Base-by-base conservation (phyloP, 1,140 invertebrate species). In the Bombus huntii region DNA sequence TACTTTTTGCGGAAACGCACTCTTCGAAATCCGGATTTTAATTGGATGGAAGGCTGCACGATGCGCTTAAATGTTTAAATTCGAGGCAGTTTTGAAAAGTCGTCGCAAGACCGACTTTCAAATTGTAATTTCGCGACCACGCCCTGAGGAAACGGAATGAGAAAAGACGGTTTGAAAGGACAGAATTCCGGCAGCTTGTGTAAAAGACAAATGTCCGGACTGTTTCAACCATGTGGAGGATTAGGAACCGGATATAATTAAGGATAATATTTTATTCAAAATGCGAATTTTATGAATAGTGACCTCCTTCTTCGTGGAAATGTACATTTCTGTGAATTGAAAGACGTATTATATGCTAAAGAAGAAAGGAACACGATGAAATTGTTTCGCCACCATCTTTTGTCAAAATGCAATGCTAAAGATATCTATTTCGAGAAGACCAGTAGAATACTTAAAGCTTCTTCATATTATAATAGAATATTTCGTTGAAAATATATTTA, bases 231-330 rank as follows among this genome's bases (percentile, higher is more conserved):
- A 22, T 2, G 10, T 25, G 44, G 37, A 3, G 59, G 39, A 78
- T 78, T 65, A 78, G 15, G 5, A 42, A 8, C 25, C 37, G 28
- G 34, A 42, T 65, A 39, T 39, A 78, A 78, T 59, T 78, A 39
- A 78, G n/a, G 59, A 78, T 25, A 66, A 78, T 78, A 65, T 78
- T 78, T 78, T 78, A 78, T 78, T 31, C 57, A 42, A 31, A 65
- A n/a, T 28, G 57, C 37, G 37, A 42, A 31, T 78, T 78, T 65
- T 31, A 65, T 31, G 25, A 62, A 77, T 39, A 9, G 8, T 1
- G 13, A 42, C 9, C 25, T 78, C 18, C 34, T 62, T 65, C 57
- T 31, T 15, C 37, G 28, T 0, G 28, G n/a, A 31, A 78, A n/a
- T 31, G 73, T 75, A 53, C 42, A 74, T 47, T 25, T 25, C 44